phyloP scores from a whole-genome alignment of 2,113 vertebrate species.

The Laterallus jamaicensis region DNA sequence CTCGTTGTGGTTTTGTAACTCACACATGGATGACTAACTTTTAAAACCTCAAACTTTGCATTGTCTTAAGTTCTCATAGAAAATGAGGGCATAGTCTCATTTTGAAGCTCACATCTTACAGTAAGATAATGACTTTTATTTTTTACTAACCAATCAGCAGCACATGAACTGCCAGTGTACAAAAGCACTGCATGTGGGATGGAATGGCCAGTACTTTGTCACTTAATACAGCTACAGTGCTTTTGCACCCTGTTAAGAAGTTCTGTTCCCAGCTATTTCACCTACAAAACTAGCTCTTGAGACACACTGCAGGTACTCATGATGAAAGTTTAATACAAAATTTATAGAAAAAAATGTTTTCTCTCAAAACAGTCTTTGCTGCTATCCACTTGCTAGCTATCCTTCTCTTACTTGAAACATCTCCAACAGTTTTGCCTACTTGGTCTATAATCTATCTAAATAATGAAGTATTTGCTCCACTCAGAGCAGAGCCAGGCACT shows the following conservation, averaged over 20 bases:
- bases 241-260: not conserved
- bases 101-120: slow-evolving; percentile 1
- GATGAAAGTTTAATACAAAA: not conserved
- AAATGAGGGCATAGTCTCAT: slow-evolving; percentile 31
- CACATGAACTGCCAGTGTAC: not conserved
- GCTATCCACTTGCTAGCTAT: not conserved
- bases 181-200: not conserved
- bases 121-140: not conserved
- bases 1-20: not conserved
- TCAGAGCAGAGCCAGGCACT: not conserved
- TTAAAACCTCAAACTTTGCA: slow-evolving; percentile 33
- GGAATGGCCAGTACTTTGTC: not conserved
- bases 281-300: not conserved
- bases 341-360: not conserved
- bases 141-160: not conserved
- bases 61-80: slow-evolving; percentile 4
- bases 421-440: not conserved
- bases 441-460: not conserved
- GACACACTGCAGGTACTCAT: not conserved
- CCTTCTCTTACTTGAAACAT: not conserved
- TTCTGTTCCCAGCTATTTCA: not conserved
- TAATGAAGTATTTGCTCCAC: not conserved
- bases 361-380: not conserved
- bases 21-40: not conserved
- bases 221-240: not conserved